Percentiles rank a stretch among this genome's conserved stretches.
Evolutionary conservation across 2,888 invertebrate genomes (phyloP).

Genomic region (Boloria euphrosyne): DNA sequence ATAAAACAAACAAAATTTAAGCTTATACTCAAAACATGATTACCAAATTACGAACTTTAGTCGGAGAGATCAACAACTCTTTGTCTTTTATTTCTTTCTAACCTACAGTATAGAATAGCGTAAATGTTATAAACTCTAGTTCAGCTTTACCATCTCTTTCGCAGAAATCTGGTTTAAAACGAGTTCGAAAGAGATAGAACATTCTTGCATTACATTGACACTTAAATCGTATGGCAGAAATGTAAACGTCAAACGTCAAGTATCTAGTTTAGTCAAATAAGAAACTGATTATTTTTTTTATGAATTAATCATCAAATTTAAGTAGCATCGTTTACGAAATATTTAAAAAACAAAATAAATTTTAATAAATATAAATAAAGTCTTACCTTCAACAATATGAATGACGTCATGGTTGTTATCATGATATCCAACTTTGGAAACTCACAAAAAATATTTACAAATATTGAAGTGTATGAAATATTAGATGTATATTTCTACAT

Average conservation of each 20-base stretch:
- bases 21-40: constrained; percentile 30
- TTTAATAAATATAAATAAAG: constrained; percentile 28
- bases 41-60: constrained; percentile 19
- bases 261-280: constrained; percentile 61
- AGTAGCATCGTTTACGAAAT: constrained; percentile 15
- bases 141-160: constrained; percentile 40
- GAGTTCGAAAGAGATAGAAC: constrained; percentile 56
- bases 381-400: constrained; percentile 79
- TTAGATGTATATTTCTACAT: constrained; percentile 53
- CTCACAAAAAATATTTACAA: constrained; percentile 67
- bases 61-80: constrained; percentile 32
- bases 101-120: constrained; percentile 49
- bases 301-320: constrained; percentile 28
- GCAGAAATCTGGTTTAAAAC: constrained; percentile 14
- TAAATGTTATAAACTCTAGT: constrained; percentile 41
- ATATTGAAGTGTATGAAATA: constrained; percentile 45
- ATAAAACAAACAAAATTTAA: constrained; percentile 34
- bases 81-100: constrained; percentile 66
- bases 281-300: constrained; percentile 67
- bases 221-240: constrained; percentile 31
- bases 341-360: constrained; percentile 10
- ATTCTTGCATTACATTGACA: constrained; percentile 27
- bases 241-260: constrained; percentile 67
- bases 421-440: constrained; percentile 75
- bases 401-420: constrained; percentile 83